Conservation (phyloP, 2,113 vertebrate species). For the Apus apus region DNA sequence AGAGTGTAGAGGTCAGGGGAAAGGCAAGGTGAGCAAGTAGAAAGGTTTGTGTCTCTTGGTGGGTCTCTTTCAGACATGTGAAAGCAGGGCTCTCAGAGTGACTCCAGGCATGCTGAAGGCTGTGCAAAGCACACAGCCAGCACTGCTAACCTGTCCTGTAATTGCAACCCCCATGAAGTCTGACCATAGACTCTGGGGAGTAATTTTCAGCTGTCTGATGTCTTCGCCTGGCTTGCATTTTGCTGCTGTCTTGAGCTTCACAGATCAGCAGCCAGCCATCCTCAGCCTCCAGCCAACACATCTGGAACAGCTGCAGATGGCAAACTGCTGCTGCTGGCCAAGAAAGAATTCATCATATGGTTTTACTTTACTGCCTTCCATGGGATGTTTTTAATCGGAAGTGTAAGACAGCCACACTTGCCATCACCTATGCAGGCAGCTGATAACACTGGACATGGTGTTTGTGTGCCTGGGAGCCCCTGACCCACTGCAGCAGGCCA, state of each 20-base stretch:
- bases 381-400: neutral
- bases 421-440: neutral
- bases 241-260: neutral
- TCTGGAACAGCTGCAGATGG: neutral
- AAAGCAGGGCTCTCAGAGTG: neutral
- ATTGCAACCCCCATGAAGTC: neutral
- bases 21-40: neutral
- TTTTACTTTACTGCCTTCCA: neutral
- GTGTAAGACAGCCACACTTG: neutral
- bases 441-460: neutral
- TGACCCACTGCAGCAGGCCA: neutral
- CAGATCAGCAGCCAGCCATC: neutral
- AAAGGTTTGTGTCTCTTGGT: neutral
- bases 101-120: neutral
- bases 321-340: neutral
- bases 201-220: neutral
- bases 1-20: neutral
- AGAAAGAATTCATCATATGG: neutral
- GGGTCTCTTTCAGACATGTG: rapidly evolving
- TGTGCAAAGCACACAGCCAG: neutral
- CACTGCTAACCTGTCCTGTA: neutral
- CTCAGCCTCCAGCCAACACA: neutral
- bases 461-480: neutral
- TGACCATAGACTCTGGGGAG: neutral
- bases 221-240: neutral